Evolutionary conservation across 2,888 invertebrate genomes (phyloP), one percentile per base, ranked within the genome.

Genomic region (Steinernema scapterisci): DNA sequence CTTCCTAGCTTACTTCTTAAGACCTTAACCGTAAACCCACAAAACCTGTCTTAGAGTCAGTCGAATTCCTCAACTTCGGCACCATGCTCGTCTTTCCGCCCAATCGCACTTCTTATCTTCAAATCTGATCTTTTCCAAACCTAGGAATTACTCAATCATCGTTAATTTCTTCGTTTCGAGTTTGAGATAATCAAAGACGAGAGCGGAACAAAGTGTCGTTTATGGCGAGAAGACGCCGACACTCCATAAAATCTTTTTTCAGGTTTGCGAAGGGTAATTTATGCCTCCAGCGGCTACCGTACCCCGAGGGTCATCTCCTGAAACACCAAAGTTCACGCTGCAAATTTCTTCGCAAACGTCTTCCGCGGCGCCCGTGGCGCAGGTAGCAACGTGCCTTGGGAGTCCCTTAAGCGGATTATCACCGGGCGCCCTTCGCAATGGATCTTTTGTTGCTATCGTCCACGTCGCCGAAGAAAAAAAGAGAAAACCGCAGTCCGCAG

Each of bases 151-250:
- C 63, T 63, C 63, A n/a, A 63, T 63, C 63, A 63, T 63, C 63
- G 63, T 63, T 25, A 63, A 63, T 63, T 63, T 25, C 31, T 16
- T 27, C 31, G 25, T 31, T 63, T 63, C 63, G 31, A 25, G 27
- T 63, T 27, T 11, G 27, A 5, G 48, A 19, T 19, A 19, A 48
- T 13, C 27, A 63, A 38, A 38, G 31, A 25, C 38, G 63, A 63
- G 38, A 63, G 63, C 63, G 63, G 31, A 63, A 63, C 63, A 63
- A 63, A 63, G 63, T 63, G 63, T 63, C 63, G 63, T 63, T 63
- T 63, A 63, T 25, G 63, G 63, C 63, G 48, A 48, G 48, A 48
- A 48, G 19, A 48, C 48, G 63, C 27, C 63, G 31, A 63, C 63
- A 63, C 63, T 63, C 63, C 63, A 63, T 63, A 63, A 63, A 63